Evolutionary conservation across 2,797 vertebrate genomes (phyloP).

Genomic region (Psittacula echo): DNA sequence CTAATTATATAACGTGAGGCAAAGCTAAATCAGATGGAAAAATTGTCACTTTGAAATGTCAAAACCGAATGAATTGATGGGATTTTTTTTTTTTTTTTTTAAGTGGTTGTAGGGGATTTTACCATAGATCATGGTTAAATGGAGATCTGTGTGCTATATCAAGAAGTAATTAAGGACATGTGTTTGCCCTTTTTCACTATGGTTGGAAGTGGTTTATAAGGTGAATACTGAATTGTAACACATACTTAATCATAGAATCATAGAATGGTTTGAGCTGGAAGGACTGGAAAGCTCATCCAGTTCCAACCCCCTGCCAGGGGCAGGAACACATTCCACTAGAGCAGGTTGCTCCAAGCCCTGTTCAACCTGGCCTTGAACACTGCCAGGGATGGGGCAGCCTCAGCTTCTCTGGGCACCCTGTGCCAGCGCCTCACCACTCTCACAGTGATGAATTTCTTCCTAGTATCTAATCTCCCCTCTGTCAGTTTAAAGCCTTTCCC

Average conservation of each 20-base stretch:
- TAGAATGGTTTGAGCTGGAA: not conserved
- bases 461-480: not conserved
- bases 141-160: not conserved
- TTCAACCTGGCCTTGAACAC: not conserved
- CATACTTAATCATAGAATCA: not conserved
- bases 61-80: not conserved
- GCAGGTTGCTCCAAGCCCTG: not conserved
- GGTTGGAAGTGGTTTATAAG: not conserved
- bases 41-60: not conserved
- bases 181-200: not conserved
- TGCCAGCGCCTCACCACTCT: not conserved
- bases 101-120: not conserved
- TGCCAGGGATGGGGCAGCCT: not conserved
- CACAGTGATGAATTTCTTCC: not conserved
- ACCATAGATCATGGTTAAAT: not conserved
- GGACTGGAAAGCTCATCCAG: not conserved
- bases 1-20: not conserved
- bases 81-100: not conserved
- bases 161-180: not conserved
- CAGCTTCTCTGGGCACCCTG: not conserved
- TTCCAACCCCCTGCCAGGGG: not conserved
- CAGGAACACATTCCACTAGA: not conserved
- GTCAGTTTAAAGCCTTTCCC: not conserved
- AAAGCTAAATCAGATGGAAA: not conserved
- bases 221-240: not conserved